Evolutionary conservation across 2,888 invertebrate genomes (phyloP), one percentile per base, ranked within the genome.

Genomic region (Baccha elongata): DNA sequence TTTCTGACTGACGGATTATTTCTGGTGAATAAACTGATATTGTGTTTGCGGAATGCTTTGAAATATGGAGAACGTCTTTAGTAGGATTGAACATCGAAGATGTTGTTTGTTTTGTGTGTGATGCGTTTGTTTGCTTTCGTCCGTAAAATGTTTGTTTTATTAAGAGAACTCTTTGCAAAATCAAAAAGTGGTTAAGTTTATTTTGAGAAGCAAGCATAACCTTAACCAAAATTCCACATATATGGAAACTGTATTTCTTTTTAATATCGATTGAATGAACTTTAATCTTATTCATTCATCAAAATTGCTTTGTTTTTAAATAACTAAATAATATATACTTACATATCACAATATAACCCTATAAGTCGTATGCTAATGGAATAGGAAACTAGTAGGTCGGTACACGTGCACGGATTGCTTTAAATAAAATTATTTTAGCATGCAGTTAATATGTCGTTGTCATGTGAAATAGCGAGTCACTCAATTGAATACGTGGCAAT

Each of bases 21-120:
- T 75, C 44, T 52, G 60, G 42, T 60, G 52, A 62, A 53, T 52
- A 35, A 60, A 52, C 32, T 62, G n/a, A 69, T 68, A 75, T 75
- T 75, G 69, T 69, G 69, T 69, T 69, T 68, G 62, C 44, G 62
- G 69, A 75, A 69, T 75, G 75, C 75, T 68, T 75, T 75, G 60
- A 44, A 68, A 53, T 60, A 55, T 73, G 53, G 64, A 37, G 64
- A 55, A 29, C 19, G 40, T 19, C 19, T 46, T 26, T 11, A 29
- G 29, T 44, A 29, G 44, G 42, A 44, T 29, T 60, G 60, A 29
- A 11, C 44, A 44, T 17, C 44, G 44, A 58, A n/a, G n/a, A 58
- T 23, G 58, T 58, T 40, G 37, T 26, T 35, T 55, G 26, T 23
- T 60, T 15, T 26, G 42, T 40, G 26, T 42, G 42, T 42, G 35